Percentiles rank a stretch among this genome's conserved stretches.
These are phyloP conservation scores for Tetranychus truncatus DNA, from an alignment of 2,888 invertebrate genomes.

Conservation along the genomic window DNA sequence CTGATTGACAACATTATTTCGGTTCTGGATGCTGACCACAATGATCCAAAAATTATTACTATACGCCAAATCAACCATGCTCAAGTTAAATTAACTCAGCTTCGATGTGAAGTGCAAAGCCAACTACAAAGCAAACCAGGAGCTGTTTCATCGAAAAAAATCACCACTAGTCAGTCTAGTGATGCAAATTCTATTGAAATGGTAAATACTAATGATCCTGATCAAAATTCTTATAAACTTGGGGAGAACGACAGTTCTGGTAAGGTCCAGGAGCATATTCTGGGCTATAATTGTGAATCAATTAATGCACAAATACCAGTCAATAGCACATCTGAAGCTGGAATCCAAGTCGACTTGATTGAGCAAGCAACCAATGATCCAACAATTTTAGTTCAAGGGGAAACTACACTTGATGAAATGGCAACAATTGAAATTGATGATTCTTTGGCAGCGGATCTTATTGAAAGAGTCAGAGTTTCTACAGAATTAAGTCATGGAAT, in stretches of 20 bases:
- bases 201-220: no score
- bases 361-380: neutral
- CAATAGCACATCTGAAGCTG: neutral
- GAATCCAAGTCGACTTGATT: neutral
- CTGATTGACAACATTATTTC: constrained; percentile 20
- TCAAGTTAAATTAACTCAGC: constrained; percentile 23
- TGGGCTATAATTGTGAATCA: no score
- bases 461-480: constrained; percentile 47
- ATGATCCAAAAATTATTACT: constrained; percentile 19
- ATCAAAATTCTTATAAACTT: no score
- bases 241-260: no score
- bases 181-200: no score
- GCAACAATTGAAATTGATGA: neutral
- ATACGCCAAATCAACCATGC: constrained; percentile 23
- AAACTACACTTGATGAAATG: neutral
- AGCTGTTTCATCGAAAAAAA: no score
- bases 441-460: constrained; percentile 16
- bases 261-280: no score
- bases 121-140: neutral
- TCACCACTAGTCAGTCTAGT: no score
- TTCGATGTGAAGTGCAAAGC: constrained; percentile 21
- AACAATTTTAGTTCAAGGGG: neutral
- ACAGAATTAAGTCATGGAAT: constrained; percentile 69
- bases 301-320: neutral
- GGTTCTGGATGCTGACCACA: constrained; percentile 20